Evolutionary conservation across 2,797 vertebrate species (phyloP), one percentile per base, ranked within the genome.

Genomic region (Oreochromis grahami): DNA sequence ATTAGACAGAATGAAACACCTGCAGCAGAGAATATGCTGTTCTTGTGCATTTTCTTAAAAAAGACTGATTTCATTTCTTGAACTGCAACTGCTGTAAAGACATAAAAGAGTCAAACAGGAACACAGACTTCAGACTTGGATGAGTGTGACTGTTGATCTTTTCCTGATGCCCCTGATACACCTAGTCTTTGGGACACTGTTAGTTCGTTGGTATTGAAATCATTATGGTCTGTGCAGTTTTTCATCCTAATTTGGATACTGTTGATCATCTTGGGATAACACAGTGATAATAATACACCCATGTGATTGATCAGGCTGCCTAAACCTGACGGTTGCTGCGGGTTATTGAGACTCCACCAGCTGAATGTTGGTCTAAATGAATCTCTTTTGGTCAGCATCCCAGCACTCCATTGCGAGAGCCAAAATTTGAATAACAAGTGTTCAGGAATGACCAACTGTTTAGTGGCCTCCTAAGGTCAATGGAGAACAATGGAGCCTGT

Each of bases 361-460:
- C 95, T 96, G 94, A 91, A 9, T 8, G 87, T 84, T 60, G 86
- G 87, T 88, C 90, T 86, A 85, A 90, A 92, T 85, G 92, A 88
- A 90, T 76, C 85, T 84, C 87, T 82, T 87, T 88, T 92, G 94
- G 91, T 94, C 89, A 32, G 84, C 56, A 76, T 81, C 87, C 91
- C 91, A 79, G 82, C 87, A 60, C 93, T 88, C 89, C 45, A 79
- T 60, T 84, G 84, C 43, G 82, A 93, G 85, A 93, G 91, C 89
- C 89, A 87, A 77, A 92, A 95, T 95, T 94, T 96, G 92, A 95
- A 95, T 95, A 92, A 94, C 93, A 96, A 96, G 91, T 90, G 89
- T 90, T 91, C 55, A 84, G 90, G 92, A 96, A 93, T 88, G 91
- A 50, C 91, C 92, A 94, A 95, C 93, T 95, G 93, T 95, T 95